phyloP scores from a whole-genome alignment of 2,797 vertebrate species.

The Coccyzus lansbergi region DNA sequence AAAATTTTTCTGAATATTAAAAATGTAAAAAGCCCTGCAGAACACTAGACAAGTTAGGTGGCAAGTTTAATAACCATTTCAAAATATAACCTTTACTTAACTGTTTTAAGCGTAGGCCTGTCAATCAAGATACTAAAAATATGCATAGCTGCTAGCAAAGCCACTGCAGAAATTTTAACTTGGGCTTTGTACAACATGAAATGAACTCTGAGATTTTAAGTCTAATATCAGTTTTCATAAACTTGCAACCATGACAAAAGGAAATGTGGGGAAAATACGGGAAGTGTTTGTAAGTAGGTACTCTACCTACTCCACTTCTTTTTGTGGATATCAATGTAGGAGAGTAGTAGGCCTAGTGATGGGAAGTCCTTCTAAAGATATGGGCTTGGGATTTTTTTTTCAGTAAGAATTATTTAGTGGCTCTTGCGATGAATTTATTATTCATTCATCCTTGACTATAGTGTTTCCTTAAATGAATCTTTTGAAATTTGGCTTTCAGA shows the following conservation, averaged over 20 bases:
- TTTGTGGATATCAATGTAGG: background rate
- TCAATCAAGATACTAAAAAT: background rate
- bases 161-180: background rate
- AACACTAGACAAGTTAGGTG: background rate
- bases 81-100: background rate
- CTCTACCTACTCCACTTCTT: background rate
- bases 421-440: background rate
- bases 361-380: background rate
- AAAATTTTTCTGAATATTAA: background rate
- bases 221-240: background rate
- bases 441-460: background rate
- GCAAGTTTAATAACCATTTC: slow-evolving; percentile 8
- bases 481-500: background rate
- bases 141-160: background rate
- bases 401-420: background rate
- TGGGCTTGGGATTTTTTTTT: background rate
- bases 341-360: accelerated
- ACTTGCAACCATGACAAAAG: background rate
- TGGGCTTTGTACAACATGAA: background rate
- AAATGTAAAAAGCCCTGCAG: background rate
- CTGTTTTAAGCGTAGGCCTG: background rate
- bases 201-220: background rate
- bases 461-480: background rate
- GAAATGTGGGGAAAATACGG: background rate
- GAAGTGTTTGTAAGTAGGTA: background rate